phyloP scores from a whole-genome alignment of 2,113 vertebrate genomes.

The Tupaia chinensis region DNA sequence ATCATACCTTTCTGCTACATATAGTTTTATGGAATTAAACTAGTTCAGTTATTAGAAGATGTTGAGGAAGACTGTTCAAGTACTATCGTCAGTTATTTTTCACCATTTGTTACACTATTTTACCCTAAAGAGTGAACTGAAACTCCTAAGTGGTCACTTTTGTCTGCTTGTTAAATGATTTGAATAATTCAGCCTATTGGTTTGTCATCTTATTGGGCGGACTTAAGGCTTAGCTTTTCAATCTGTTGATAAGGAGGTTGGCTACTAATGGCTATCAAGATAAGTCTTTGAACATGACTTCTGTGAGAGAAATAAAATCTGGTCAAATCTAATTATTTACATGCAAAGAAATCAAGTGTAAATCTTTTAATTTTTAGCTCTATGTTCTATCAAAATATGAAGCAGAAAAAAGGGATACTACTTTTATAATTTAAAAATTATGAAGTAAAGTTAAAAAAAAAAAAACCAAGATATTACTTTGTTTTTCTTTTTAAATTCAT shows the following conservation, averaged over 20 bases:
- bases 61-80: slow-evolving; percentile 12
- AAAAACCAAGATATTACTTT: slow-evolving; percentile 56
- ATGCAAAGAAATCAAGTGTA: slow-evolving; percentile 63
- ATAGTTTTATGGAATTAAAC: background rate
- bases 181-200: slow-evolving; percentile 33
- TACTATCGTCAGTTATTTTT: background rate
- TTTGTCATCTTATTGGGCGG: slow-evolving; percentile 52
- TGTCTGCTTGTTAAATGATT: slow-evolving; percentile 58
- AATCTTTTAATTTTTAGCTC: slow-evolving; percentile 72
- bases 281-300: slow-evolving; percentile 21
- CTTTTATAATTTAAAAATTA: slow-evolving; percentile 65
- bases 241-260: slow-evolving; percentile 36
- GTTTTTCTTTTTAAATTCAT: slow-evolving; percentile 68
- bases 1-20: background rate
- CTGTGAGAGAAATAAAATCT: slow-evolving; percentile 52
- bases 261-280: slow-evolving; percentile 41
- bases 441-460: slow-evolving; percentile 68
- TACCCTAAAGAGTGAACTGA: slow-evolving; percentile 30
- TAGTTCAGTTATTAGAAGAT: slow-evolving; percentile 29
- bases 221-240: background rate
- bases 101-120: background rate
- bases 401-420: slow-evolving; percentile 35
- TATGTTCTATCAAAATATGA: slow-evolving; percentile 62
- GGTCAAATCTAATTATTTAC: slow-evolving; percentile 63
- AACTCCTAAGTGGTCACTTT: slow-evolving; percentile 5